Percentiles rank a stretch among this genome's conserved stretches.
These are phyloP conservation scores for Tribolium castaneum DNA, from an alignment of 1,140 invertebrate species.

Conservation along the genomic window DNA sequence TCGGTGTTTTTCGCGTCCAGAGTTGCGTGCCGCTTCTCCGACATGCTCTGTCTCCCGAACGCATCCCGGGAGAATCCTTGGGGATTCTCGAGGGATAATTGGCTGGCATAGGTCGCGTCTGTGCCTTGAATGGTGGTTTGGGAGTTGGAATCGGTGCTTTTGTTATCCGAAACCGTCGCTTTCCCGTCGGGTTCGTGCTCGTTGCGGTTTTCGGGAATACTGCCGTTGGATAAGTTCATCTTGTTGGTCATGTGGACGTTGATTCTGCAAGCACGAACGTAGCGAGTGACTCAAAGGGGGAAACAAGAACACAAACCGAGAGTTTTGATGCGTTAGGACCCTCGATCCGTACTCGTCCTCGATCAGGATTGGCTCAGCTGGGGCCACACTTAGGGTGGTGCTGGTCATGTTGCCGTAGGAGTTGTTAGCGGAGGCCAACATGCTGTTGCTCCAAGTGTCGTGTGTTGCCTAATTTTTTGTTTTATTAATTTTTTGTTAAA, in stretches of 20 bases:
- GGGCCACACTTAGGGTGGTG: slow-evolving; percentile 67
- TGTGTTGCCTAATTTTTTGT: slow-evolving; percentile 66
- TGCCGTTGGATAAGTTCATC: slow-evolving; percentile 43
- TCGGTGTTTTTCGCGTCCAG: slow-evolving; percentile 94
- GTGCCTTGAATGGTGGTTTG: slow-evolving; percentile 55
- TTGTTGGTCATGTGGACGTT: slow-evolving; percentile 57
- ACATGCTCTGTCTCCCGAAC: slow-evolving; percentile 95
- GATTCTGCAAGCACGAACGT: slow-evolving; percentile 45
- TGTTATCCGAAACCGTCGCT: slow-evolving; percentile 55
- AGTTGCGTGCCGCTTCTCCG: slow-evolving; percentile 94
- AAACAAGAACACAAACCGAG: not conserved
- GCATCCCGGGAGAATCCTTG: slow-evolving; percentile 86
- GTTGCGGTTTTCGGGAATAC: slow-evolving; percentile 56
- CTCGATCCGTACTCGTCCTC: slow-evolving; percentile 76
- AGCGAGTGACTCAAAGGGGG: not conserved
- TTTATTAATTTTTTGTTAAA: too few species aligned
- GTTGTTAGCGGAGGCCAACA: slow-evolving; percentile 62
- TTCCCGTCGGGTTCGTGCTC: slow-evolving; percentile 62
- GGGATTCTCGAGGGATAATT: slow-evolving; percentile 80
- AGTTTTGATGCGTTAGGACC: slow-evolving; percentile 57
- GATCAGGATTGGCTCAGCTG: slow-evolving; percentile 73
- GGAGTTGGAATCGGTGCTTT: slow-evolving; percentile 55
- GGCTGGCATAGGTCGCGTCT: slow-evolving; percentile 81
- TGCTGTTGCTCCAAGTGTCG: slow-evolving; percentile 68
- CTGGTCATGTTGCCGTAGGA: slow-evolving; percentile 60